Evolutionary conservation across 2,113 vertebrate genomes (phyloP), one percentile per base, ranked within the genome.

Genomic region (Entelurus aequoreus): DNA sequence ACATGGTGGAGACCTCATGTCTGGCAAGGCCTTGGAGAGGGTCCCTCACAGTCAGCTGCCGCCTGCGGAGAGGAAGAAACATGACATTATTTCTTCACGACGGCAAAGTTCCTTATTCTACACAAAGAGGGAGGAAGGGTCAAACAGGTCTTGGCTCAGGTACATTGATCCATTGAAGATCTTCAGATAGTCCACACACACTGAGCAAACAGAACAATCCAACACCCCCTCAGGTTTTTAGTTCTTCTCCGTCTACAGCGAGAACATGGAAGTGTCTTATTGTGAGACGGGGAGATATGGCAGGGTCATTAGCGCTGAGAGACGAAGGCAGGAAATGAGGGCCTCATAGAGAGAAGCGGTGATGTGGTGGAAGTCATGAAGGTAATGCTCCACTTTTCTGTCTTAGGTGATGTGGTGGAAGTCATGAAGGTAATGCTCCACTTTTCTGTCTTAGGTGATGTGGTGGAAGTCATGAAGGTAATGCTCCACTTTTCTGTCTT

Each of bases 1-100:
- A 93, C 88, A 88, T 86, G 83, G 83, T 66, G 86, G 77, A 65
- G 84, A 71, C 84, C 87, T 90, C 79, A 93, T 83, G 84, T 92
- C 89, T 69, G 90, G 87, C 88, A 89, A 89, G 75, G 79, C 82
- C 57, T 72, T 74, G 83, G 69, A 35, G 48, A 55, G 69, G 38
- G 15, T 62, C 54, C 68, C 69, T 76, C 79, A 76, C 67, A 83
- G 57, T 63, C 60, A 71, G 38, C 44, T 46, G 73, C 77, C 77
- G 65, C 84, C 75, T 90, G 80, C 13, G 65, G 56, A 8, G 42
- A 63, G 2, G 6, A 42, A 5, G 42, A 46, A 36, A 46, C 42
- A 12, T 46, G 42, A 46, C 2, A 11, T 12, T 10, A 19, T 19
- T 16, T 51, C 42, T 46, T 46, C 42, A 46, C 42, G 0, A 3